A percentile compares a stretch with the other conserved stretches of the same genome.
These are phyloP conservation scores for Lates japonicus DNA, from an alignment of 2,797 vertebrate species.

Conservation along the genomic window DNA sequence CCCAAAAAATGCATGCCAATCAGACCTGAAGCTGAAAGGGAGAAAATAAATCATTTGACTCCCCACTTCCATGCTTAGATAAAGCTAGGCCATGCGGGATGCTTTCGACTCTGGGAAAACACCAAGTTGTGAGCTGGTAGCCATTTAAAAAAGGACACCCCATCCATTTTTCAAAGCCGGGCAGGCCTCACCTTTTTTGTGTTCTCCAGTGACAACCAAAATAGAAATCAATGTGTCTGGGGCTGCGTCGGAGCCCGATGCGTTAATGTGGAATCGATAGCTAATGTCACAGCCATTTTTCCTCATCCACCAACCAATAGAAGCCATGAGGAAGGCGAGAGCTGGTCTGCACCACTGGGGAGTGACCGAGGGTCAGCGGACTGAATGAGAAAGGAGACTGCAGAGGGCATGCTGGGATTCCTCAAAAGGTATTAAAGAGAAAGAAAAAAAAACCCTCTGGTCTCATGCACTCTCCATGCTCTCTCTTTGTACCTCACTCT, in stretches of 20 bases:
- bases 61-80: neutral
- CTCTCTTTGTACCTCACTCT: too few relatives aligned
- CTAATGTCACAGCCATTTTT: constrained; percentile 84
- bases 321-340: constrained; percentile 25
- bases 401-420: constrained; percentile 25
- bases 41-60: neutral
- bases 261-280: constrained; percentile 83
- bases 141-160: constrained; percentile 57
- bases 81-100: neutral
- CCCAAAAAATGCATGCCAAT: neutral
- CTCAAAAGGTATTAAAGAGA: neutral
- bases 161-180: constrained; percentile 68
- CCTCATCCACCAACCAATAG: constrained; percentile 74
- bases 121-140: constrained; percentile 28
- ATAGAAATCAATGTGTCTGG: constrained; percentile 84
- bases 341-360: constrained; percentile 30
- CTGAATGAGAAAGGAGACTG: constrained; percentile 37
- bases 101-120: constrained; percentile 41
- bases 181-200: constrained; percentile 65
- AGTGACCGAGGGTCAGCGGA: constrained; percentile 48
- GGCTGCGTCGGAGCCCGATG: constrained; percentile 61
- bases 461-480: too few relatives aligned
- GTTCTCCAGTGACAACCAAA: constrained; percentile 72
- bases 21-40: constrained; percentile 2
- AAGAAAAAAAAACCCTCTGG: too few relatives aligned